Base-by-base conservation (phyloP, 1,140 invertebrate species). In the Conopomorpha cramerella region DNA sequence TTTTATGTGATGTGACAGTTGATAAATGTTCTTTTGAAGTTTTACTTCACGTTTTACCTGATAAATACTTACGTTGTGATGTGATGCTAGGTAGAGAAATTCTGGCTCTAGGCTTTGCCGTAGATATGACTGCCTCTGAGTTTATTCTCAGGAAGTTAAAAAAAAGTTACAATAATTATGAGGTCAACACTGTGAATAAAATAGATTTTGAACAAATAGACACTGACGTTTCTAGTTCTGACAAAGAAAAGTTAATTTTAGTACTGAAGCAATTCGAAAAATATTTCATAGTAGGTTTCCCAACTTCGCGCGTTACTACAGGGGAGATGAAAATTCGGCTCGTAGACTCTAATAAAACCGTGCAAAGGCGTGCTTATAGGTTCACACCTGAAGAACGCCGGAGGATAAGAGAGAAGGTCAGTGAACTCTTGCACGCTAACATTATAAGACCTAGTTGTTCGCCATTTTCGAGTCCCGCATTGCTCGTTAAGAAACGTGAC, bases 401-500 rank as follows among this genome's bases (percentile, higher is more conserved):
- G 13, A 40, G 39, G 7, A 36, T 51, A 6, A 19, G 39, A 15
- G 8, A 38, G 7, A 38, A 49, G 29, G 16, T 52, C 2, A 8
- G 13, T 35, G 38, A 38, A 11, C 8, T 40, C 2, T 18, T 40
- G 12, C 25, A 12, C 2, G 23, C 30, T 16, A 19, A 19, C 16
- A 28, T 41, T 3, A 27, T 41, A 11, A 28, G 38, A 34, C 35
- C 36, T 28, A 37, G 35, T 13, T 26, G 39, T 0, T 52, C 46
- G 0, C 36, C 45, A 28, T 47, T 46, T 11, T 46, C 43, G 1
- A 46, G 40, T 3, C 41, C 41, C 4, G 38, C 47, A 2, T 45
- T 55, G 6, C 27, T 55, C 13, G 39, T 38, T 1, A 44, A 35
- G 11, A 51, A 52, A 27, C 49, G 46, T 16, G 43, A 44, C 25